Evolutionary conservation across 2,888 invertebrate genomes (phyloP).

Genomic region (Anorthoa munda): DNA sequence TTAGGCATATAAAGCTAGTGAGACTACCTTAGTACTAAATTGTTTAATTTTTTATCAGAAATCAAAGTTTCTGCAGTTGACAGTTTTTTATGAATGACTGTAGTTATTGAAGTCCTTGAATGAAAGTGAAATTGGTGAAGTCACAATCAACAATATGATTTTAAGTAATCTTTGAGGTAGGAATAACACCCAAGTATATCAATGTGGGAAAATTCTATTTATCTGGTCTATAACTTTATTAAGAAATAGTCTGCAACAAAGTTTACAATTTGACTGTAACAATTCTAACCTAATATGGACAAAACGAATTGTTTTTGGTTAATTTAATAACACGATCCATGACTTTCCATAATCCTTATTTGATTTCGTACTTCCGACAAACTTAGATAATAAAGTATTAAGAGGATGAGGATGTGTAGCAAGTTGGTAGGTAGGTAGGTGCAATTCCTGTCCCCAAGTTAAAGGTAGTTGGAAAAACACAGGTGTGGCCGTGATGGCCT

Average conservation of each 20-base stretch:
- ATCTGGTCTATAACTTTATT: not conserved
- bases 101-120: not conserved
- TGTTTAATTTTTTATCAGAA: not conserved
- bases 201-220: no score
- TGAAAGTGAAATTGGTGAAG: not conserved
- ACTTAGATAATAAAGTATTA: not conserved
- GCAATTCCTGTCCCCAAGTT: no score
- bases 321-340: not conserved
- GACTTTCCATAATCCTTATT: not conserved
- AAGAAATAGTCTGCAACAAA: not conserved
- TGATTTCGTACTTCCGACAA: not conserved
- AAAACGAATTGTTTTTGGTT: conserved; percentile 5
- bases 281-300: conserved; percentile 7
- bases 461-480: not conserved
- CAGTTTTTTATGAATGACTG: no score
- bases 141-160: not conserved
- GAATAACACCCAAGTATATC: no score
- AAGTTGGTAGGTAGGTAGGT: no score
- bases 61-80: not conserved
- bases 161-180: no score
- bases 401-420: not conserved
- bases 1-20: not conserved
- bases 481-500: not conserved
- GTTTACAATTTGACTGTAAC: not conserved
- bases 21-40: not conserved